Conservation (phyloP, 1,140 invertebrate genomes). For the Lasaia peninsularis region DNA sequence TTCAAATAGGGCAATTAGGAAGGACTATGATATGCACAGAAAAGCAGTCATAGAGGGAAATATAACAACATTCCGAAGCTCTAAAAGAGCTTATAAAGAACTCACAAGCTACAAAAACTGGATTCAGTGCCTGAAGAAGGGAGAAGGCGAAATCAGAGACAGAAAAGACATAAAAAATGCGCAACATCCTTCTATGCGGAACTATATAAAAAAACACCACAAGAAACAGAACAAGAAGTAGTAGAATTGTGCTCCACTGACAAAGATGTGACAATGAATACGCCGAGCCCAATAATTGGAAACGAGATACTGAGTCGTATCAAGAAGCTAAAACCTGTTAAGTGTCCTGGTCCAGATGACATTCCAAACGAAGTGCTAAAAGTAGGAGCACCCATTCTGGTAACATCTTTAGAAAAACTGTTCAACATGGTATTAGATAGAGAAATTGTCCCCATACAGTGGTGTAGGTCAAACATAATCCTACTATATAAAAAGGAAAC, state of each 20-base stretch:
- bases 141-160: background rate
- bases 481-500: background rate
- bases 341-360: background rate
- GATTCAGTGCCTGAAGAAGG: background rate
- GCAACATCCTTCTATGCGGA: background rate
- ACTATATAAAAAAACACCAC: background rate
- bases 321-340: background rate
- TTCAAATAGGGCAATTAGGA: background rate
- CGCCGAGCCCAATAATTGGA: background rate
- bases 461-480: background rate
- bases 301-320: background rate
- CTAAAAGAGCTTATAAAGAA: background rate
- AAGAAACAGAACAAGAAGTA: background rate
- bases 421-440: background rate
- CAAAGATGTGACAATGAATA: background rate
- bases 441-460: background rate
- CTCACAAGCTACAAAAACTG: background rate
- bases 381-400: background rate
- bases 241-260: background rate
- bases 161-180: background rate
- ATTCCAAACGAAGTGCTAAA: background rate
- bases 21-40: too few species aligned
- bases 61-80: background rate
- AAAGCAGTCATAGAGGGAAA: too few species aligned
- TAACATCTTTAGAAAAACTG: background rate